Evolutionary conservation across 1,140 invertebrate species (phyloP), one percentile per base, ranked within the genome.

Genomic region (Meloidogyne floridensis): DNA sequence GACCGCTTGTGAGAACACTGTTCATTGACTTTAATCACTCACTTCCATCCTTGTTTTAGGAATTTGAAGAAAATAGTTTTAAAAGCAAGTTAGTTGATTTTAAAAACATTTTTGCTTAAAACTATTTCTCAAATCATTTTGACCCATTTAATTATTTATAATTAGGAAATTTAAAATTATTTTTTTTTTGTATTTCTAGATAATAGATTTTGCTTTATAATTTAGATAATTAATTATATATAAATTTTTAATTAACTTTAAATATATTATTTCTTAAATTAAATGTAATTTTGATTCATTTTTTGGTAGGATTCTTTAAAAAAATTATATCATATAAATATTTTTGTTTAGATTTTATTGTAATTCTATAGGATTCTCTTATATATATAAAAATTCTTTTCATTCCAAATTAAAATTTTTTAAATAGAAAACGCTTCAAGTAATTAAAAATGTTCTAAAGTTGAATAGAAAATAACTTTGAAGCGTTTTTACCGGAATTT

Each of bases 141-240:
- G 47, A 47, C 47, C 47, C 4, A 6, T 47, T 47, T 47, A 47
- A 47, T 47, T 47, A 32, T 32, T 32, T 32, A 47, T 47, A 47
- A 47, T 47, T 47, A 47, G 47, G 47, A 47, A 47, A 32, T 2
- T 32, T 32, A 32, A 32, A 32, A 32, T 32, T 32, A 32, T 32
- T 47, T 47, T 47, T 47, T 7, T 32, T 42, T 75, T 75, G 18
- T 32, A 43, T 73, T 47, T 32, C 6, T 53, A 42, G 42, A 32
- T 6, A 32, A 6, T 4, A 75, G 56, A 42, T 51, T 73, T 73
- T 73, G 43, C 51, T 73, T 73, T 73, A 51, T 47, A 73, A 13
- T 15, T 73, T 15, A 43, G 72, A 11, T 15, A 4, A 73, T 73
- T 73, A 73, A 73, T 15, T 73, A 73, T 15, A 73, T 47, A 47